Conservation (phyloP, 1,140 invertebrate species). For the Reticulitermes speratus region DNA sequence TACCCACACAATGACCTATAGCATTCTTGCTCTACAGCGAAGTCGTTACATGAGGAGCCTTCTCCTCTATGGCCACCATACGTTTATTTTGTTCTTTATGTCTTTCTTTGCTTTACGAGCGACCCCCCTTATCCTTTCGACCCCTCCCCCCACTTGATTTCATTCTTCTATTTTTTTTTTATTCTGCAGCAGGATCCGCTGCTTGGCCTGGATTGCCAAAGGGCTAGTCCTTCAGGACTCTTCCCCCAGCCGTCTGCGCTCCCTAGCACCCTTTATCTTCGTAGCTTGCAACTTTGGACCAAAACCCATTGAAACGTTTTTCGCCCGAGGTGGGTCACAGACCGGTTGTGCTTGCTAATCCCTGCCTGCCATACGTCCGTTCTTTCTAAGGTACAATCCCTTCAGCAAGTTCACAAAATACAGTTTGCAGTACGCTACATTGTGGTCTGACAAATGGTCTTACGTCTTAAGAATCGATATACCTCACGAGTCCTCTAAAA, state of each 20-base stretch:
- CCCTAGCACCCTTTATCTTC: not conserved
- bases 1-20: not conserved
- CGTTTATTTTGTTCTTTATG: not conserved
- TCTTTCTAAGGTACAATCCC: not conserved
- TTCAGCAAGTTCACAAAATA: not conserved
- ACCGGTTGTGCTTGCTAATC: conserved; percentile 3
- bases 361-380: not conserved
- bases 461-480: too few species aligned
- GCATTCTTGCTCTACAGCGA: not conserved
- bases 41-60: not conserved
- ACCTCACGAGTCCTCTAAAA: too few species aligned
- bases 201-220: conserved; percentile 13
- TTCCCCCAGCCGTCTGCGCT: not conserved
- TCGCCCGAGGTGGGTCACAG: conserved; percentile 2
- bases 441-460: too few species aligned
- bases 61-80: not conserved
- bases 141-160: not conserved
- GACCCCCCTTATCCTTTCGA: not conserved
- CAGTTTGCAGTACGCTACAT: not conserved
- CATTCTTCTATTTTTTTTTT: conserved; percentile 13
- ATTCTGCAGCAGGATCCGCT: not conserved
- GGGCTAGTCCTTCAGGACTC: conserved; percentile 5
- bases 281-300: not conserved
- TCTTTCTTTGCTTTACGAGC: not conserved
- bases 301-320: conserved; percentile 2